phyloP scores from a whole-genome alignment of 2,113 vertebrate genomes.

The Pomatorhinus ruficollis region DNA sequence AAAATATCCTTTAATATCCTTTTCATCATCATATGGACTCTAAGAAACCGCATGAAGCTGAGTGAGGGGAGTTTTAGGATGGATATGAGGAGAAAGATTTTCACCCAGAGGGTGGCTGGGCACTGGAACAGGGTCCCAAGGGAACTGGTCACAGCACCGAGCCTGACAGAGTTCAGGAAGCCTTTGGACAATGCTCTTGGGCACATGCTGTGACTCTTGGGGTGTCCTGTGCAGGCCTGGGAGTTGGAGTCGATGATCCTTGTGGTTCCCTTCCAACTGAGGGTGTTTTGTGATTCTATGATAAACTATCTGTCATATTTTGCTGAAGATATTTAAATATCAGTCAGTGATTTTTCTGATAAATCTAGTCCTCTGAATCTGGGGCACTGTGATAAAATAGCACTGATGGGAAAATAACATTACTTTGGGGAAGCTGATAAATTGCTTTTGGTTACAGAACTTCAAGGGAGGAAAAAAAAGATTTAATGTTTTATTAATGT shows the following conservation, averaged over 20 bases:
- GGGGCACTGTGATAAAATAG: background rate
- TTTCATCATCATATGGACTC: background rate
- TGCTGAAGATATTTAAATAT: background rate
- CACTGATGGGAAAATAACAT: background rate
- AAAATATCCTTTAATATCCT: background rate
- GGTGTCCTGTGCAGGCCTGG: background rate
- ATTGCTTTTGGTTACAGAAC: background rate
- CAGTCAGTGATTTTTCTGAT: background rate
- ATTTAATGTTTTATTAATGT: background rate
- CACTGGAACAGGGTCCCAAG: background rate
- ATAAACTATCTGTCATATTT: background rate
- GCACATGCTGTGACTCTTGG: background rate
- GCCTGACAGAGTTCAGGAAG: no score
- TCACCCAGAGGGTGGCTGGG: background rate
- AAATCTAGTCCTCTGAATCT: background rate
- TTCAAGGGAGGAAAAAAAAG: background rate
- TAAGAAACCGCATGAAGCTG: background rate
- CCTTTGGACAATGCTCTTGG: rapidly evolving
- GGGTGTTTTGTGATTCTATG: background rate
- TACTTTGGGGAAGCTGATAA: background rate
- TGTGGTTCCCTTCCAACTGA: background rate
- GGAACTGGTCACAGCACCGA: background rate
- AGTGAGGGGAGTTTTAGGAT: background rate
- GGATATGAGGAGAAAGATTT: background rate
- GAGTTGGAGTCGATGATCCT: background rate